Conservation (phyloP, 2,888 invertebrate genomes). For the Stenurella melanura region DNA sequence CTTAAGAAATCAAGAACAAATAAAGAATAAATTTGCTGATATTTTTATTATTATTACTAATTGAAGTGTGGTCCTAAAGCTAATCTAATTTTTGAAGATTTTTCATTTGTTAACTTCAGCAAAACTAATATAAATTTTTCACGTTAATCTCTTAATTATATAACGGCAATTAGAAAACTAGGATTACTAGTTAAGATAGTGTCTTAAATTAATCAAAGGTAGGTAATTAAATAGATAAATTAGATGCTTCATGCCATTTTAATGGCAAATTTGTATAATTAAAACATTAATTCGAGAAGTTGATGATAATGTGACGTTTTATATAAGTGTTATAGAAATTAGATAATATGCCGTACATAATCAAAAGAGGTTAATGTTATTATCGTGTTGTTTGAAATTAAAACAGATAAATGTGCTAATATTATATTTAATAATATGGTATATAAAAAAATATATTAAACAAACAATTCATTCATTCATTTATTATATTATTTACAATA, state of each 20-base stretch:
- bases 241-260: constrained; percentile 41
- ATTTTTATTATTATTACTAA: background rate
- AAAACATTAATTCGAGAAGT: constrained; percentile 28
- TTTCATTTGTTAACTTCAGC: background rate
- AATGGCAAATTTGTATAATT: constrained; percentile 37
- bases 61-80: background rate
- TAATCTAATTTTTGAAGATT: background rate
- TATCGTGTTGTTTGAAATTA: background rate
- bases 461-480: no score
- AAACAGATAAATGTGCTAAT: background rate
- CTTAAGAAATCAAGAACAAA: no score
- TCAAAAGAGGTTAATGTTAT: constrained; percentile 5
- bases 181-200: constrained; percentile 44
- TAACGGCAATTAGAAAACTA: constrained; percentile 27
- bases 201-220: constrained; percentile 47
- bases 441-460: no score
- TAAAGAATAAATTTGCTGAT: no score
- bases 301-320: constrained; percentile 17
- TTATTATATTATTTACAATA: no score
- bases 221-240: constrained; percentile 40
- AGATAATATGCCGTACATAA: background rate
- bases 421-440: background rate
- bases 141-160: constrained; percentile 28
- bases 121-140: background rate
- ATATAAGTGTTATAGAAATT: constrained; percentile 9